These are phyloP conservation scores for Ovibos moschatus DNA, from an alignment of 2,113 vertebrate genomes.

Conservation along the genomic window DNA sequence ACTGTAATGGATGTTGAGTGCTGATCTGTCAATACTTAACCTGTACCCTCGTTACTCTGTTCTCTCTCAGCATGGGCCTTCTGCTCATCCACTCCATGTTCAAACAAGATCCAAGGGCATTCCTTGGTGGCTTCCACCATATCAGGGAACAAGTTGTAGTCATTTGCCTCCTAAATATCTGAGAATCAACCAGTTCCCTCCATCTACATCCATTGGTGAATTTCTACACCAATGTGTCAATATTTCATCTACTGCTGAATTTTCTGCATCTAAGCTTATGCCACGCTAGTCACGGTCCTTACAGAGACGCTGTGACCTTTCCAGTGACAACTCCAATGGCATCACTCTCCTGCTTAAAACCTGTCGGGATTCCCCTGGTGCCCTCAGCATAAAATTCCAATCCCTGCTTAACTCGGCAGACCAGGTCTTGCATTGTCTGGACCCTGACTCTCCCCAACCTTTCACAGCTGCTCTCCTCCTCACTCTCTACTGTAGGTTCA, in stretches of 20 bases:
- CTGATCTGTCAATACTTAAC: not conserved
- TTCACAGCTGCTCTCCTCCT: not conserved
- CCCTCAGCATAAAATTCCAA: not conserved
- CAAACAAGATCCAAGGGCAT: not conserved
- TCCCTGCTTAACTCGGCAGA: not conserved
- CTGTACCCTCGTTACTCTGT: not conserved
- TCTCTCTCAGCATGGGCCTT: not conserved
- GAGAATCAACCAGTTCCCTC: not conserved
- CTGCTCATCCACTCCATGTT: not conserved
- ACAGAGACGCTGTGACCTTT: not conserved
- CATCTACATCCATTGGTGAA: not conserved
- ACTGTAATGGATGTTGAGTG: not conserved
- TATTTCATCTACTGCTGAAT: not conserved
- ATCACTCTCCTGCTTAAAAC: not conserved
- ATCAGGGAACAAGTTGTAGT: not conserved
- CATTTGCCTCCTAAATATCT: not conserved
- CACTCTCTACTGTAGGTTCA: not conserved
- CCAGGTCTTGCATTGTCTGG: fast-evolving
- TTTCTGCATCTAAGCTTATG: not conserved
- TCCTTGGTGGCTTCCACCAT: not conserved
- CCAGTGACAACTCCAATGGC: not conserved
- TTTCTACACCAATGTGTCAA: not conserved
- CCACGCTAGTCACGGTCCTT: not conserved
- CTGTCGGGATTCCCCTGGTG: not conserved
- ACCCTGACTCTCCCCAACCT: too few relatives aligned